Conservation (phyloP, 1,140 invertebrate species). For the Penaeus vannamei region DNA sequence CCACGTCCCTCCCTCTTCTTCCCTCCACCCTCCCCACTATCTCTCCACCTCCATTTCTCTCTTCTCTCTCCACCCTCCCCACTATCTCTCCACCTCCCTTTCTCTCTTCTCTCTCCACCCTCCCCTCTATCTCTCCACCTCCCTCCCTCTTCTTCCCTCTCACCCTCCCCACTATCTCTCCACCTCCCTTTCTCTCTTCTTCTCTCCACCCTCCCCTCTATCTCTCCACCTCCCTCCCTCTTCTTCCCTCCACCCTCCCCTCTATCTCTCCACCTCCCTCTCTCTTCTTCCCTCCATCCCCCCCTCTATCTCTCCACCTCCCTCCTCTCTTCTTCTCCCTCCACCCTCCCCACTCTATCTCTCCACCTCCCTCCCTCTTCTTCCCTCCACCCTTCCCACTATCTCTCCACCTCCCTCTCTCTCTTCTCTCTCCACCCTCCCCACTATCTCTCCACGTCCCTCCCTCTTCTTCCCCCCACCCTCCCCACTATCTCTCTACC, state of each 20-base stretch:
- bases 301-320: background rate
- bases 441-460: background rate
- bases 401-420: background rate
- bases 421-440: background rate
- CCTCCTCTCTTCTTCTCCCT: background rate
- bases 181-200: too few species aligned
- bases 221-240: too few species aligned
- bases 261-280: background rate
- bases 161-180: too few species aligned
- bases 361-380: background rate
- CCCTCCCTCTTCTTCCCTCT: background rate
- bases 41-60: background rate
- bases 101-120: background rate
- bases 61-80: background rate
- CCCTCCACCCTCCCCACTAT: background rate
- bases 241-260: too few species aligned
- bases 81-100: background rate
- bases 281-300: background rate
- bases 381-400: too few species aligned
- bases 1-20: background rate
- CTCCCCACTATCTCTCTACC: too few species aligned
- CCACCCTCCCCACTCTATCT: background rate
- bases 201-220: too few species aligned
- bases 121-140: background rate
- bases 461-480: background rate